Evolutionary conservation across 2,888 invertebrate species (phyloP).

Genomic region (Corbicula japonica): DNA sequence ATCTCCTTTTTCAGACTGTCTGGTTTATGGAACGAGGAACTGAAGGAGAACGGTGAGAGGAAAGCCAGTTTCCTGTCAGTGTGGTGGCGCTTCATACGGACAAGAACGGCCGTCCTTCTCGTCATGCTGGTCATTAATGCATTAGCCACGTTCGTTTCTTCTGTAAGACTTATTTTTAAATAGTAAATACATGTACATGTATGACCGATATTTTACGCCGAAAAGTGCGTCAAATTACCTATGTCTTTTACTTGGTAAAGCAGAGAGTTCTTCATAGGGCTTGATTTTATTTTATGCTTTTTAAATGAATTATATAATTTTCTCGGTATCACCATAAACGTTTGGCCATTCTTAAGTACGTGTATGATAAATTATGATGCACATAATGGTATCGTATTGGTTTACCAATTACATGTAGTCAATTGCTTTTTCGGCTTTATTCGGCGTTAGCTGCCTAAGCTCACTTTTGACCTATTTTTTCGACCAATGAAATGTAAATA

Average conservation of each 20-base stretch:
- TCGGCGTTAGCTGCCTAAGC: too few relatives aligned
- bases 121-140: conserved; percentile 58
- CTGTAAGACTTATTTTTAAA: conserved; percentile 50
- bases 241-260: background rate
- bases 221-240: background rate
- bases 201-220: background rate
- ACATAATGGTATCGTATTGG: too few relatives aligned
- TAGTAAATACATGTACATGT: background rate
- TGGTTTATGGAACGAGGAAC: conserved; percentile 65
- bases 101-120: conserved; percentile 54
- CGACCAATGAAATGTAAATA: too few relatives aligned
- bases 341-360: too few relatives aligned
- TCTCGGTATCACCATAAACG: too few relatives aligned
- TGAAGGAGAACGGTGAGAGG: conserved; percentile 57
- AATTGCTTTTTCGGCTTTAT: too few relatives aligned
- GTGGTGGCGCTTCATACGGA: conserved; percentile 64
- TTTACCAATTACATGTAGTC: too few relatives aligned
- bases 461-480: too few relatives aligned
- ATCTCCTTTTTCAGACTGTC: conserved; percentile 46
- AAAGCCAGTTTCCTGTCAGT: conserved; percentile 66
- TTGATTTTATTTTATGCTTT: background rate
- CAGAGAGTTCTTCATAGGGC: background rate
- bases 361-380: too few relatives aligned
- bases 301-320: too few relatives aligned
- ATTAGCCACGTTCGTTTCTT: conserved; percentile 58